Conservation (phyloP, 1,140 invertebrate genomes). For the Theocolax elegans region DNA sequence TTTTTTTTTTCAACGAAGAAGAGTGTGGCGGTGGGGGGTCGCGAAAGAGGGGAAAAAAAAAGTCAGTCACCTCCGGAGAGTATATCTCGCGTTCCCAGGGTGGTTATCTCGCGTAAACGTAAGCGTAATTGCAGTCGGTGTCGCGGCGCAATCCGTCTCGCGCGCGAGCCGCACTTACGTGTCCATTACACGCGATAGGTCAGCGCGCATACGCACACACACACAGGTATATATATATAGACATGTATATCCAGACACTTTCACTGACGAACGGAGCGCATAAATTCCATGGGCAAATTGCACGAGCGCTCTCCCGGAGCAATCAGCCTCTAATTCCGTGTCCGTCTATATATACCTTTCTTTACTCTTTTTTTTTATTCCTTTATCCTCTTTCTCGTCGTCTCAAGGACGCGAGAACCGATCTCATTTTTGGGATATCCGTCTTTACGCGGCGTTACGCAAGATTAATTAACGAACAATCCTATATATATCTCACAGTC, state of each 20-base stretch:
- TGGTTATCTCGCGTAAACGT: background rate
- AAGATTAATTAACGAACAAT: too few species aligned
- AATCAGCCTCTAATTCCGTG: slow-evolving; percentile 18
- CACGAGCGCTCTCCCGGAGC: background rate
- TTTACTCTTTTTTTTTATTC: background rate
- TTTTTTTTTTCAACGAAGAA: too few species aligned
- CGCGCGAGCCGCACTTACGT: background rate
- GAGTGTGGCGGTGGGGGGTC: background rate
- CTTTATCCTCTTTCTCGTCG: too few species aligned
- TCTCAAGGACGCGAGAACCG: too few species aligned
- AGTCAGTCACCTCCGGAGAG: background rate
- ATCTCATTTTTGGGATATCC: too few species aligned
- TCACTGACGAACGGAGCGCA: slow-evolving; percentile 3
- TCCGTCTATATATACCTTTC: too few species aligned
- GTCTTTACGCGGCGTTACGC: too few species aligned
- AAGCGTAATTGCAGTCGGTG: slow-evolving; percentile 28
- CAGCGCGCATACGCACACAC: background rate
- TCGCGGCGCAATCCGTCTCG: slow-evolving; percentile 10
- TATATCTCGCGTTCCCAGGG: background rate
- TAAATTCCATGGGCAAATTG: slow-evolving; percentile 15
- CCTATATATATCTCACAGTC: too few species aligned
- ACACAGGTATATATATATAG: too few species aligned
- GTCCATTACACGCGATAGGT: slow-evolving; percentile 12
- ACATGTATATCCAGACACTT: slow-evolving; percentile 21
- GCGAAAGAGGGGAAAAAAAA: background rate